These are phyloP conservation scores for Marmota monax DNA, from an alignment of 2,113 vertebrate species.

Conservation along the genomic window DNA sequence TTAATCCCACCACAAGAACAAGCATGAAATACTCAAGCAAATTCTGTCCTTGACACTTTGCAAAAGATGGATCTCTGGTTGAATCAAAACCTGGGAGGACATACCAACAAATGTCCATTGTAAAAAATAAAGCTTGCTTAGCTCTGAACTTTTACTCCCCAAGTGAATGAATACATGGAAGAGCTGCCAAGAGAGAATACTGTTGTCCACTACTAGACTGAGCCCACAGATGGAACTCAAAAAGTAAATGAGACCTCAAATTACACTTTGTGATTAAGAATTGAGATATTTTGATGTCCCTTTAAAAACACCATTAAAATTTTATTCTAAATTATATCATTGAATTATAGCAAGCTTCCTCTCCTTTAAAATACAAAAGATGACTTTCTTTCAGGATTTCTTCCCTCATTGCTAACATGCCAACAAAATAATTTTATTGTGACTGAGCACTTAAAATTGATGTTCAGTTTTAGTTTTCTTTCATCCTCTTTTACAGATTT, in stretches of 20 bases:
- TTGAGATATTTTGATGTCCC: not conserved
- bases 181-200: not conserved
- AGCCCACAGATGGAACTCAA: not conserved
- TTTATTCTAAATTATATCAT: not conserved
- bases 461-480: not conserved
- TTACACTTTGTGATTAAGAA: not conserved
- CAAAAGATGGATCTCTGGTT: not conserved
- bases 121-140: not conserved
- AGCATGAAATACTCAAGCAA: not conserved
- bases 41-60: not conserved
- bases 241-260: not conserved
- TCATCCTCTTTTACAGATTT: not conserved
- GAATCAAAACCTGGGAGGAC: not conserved
- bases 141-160: not conserved
- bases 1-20: not conserved
- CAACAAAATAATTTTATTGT: not conserved
- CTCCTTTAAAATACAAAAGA: not conserved
- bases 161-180: not conserved
- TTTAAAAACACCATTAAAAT: not conserved
- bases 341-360: not conserved
- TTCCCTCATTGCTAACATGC: not conserved
- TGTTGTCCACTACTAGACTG: not conserved
- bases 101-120: not conserved
- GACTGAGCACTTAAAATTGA: not conserved
- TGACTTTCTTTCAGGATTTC: not conserved